A percentile compares a stretch with the other conserved stretches of the same genome.
Conservation (phyloP, 2,113 vertebrate species). For the Neopipo cinnamomea region DNA sequence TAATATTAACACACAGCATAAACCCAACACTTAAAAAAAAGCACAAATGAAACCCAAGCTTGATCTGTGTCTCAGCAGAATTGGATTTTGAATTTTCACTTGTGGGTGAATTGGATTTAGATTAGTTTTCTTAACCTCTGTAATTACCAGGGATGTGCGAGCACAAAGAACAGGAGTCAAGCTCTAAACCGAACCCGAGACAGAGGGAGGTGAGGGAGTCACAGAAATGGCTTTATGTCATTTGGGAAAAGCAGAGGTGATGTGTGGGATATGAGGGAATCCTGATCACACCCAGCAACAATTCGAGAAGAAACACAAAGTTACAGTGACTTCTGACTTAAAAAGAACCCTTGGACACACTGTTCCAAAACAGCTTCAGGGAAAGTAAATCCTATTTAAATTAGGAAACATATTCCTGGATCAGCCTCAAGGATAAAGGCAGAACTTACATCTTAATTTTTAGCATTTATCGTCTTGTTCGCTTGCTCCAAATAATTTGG, state of each 20-base stretch:
- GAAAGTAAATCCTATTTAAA: not conserved
- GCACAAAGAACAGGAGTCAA: not conserved
- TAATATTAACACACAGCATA: not conserved
- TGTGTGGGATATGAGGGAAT: not conserved
- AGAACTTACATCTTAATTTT: not conserved
- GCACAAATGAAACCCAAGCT: not conserved
- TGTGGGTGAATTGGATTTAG: not conserved
- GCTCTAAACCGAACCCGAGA: not conserved
- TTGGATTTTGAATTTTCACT: not conserved
- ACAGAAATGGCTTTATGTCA: not conserved
- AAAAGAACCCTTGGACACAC: not conserved
- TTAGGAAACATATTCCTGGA: not conserved
- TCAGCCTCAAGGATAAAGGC: not conserved
- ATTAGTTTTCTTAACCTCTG: not conserved
- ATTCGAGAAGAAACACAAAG: not conserved
- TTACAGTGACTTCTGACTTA: not conserved
- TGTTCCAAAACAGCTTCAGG: not conserved
- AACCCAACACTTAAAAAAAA: not conserved
- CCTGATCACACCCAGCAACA: not conserved
- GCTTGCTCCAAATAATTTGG: not conserved
- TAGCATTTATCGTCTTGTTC: not conserved
- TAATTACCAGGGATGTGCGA: not conserved
- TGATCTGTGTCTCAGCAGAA: not conserved
- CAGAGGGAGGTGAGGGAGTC: not conserved
- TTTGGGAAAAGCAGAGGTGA: not conserved